Evolutionary conservation across 2,888 invertebrate genomes (phyloP), one percentile per base, ranked within the genome.

Genomic region (Theristus sp.): DNA sequence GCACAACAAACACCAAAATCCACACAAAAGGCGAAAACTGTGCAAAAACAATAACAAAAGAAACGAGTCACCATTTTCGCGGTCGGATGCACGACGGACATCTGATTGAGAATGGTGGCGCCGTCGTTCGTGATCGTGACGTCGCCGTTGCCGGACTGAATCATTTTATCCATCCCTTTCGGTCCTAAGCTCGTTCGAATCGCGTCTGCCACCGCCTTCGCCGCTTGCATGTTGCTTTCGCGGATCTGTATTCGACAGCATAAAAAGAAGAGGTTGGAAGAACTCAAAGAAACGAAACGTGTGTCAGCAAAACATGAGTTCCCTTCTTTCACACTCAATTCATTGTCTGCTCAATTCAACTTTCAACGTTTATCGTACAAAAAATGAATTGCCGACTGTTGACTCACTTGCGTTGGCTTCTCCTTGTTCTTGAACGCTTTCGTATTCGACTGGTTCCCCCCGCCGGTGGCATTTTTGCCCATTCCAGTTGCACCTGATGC

Each of bases 121-220:
- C 98, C 98, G 81, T 98, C 98, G 78, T 99, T 98, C 60, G 98
- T 99, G 65, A 98, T 98, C 1, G 94, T 96, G 0, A 98, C 98
- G 80, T 96, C 96, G 49, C 96, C 96, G 79, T 89, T 93, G 46
- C 84, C 84, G 46, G 89, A 81, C 81, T 98, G 96, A 70, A 98
- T 98, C 98, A 98, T 98, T 82, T 98, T 98, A 75, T 98, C 98
- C 98, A 98, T 98, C 65, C 98, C 96, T 68, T 89, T 83, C 26
- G 98, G 98, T 2, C 98, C 98, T 77, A 98, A 81, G 78, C 94
- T 94, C 22, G 98, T 99, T 64, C 96, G 84, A 71, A 99, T 89
- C 22, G 96, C 94, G 88, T 94, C 90, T 65, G 93, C 88, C 60
- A 98, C 93, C 79, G 96, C 94, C 85, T 71, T 98, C 60, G 93